These are phyloP conservation scores for Brachionus sp. DNA, from an alignment of 1,140 invertebrate species.

Conservation along the genomic window DNA sequence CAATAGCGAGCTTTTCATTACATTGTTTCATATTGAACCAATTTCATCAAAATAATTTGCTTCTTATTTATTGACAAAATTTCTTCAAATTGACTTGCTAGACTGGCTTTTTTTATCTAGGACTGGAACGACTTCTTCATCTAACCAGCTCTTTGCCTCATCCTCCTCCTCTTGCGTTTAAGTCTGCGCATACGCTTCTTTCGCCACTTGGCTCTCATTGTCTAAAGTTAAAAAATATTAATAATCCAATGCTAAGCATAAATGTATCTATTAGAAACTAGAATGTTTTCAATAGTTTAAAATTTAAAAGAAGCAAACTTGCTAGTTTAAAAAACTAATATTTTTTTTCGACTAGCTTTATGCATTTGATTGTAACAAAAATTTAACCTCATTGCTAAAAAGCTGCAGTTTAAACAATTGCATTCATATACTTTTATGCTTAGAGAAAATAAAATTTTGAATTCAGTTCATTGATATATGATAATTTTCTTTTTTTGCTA, in stretches of 20 bases:
- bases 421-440: not conserved
- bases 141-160: constrained; percentile 61
- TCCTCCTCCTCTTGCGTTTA: constrained; percentile 62
- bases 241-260: not conserved
- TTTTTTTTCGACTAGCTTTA: not conserved
- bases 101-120: not conserved
- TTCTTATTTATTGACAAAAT: not conserved
- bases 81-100: not conserved
- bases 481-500: not conserved
- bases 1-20: not conserved
- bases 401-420: not conserved
- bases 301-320: not conserved
- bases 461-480: not conserved
- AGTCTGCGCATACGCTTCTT: constrained; percentile 61
- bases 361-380: not conserved
- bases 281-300: not conserved
- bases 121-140: not conserved
- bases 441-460: not conserved
- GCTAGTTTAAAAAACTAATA: not conserved
- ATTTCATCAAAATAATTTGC: not conserved
- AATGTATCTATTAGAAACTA: not conserved
- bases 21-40: not conserved
- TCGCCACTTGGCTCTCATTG: constrained; percentile 53
- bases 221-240: not conserved
- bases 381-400: constrained; percentile 6